These are phyloP conservation scores for Halichoeres trimaculatus DNA, from an alignment of 2,113 vertebrate genomes.

Conservation along the genomic window DNA sequence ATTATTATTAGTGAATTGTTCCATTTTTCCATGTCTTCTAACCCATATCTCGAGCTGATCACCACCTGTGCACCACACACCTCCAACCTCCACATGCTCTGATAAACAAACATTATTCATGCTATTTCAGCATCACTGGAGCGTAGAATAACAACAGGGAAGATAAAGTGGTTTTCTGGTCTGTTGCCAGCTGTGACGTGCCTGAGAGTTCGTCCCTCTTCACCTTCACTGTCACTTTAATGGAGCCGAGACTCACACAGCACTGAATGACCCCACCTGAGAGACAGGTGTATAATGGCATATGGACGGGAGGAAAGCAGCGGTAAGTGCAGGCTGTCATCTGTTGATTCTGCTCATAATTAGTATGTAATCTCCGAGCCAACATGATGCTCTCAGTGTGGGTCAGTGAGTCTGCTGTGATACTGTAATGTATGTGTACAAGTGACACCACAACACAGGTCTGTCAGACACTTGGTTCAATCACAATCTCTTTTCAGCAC, in stretches of 20 bases:
- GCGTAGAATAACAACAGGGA: conserved; percentile 55
- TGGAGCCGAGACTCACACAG: conserved; percentile 22
- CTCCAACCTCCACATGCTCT: conserved; percentile 14
- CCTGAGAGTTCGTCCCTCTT: conserved; percentile 55
- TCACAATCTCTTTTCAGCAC: conserved; percentile 60
- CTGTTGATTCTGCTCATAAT: conserved; percentile 45
- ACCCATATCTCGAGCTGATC: not conserved
- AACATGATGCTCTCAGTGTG: conserved; percentile 35
- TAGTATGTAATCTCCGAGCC: conserved; percentile 45
- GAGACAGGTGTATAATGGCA: conserved; percentile 41
- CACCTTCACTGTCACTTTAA: conserved; percentile 69
- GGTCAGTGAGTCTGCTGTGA: conserved; percentile 33
- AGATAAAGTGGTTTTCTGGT: conserved; percentile 74
- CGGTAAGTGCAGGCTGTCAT: conserved; percentile 47
- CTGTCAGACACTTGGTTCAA: conserved; percentile 51
- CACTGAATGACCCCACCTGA: conserved; percentile 55
- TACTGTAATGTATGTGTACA: conserved; percentile 38
- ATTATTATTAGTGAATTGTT: not conserved
- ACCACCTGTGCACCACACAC: conserved; percentile 30
- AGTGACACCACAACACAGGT: conserved; percentile 40
- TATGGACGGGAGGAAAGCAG: conserved; percentile 32
- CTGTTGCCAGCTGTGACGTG: conserved; percentile 55
- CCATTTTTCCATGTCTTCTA: conserved; percentile 10
- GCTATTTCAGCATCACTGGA: conserved; percentile 49
- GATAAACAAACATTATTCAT: conserved; percentile 57